A percentile compares a stretch with the other conserved stretches of the same genome.
These are phyloP conservation scores for Misgurnus anguillicaudatus DNA, from an alignment of 2,113 vertebrate genomes.

Conservation along the genomic window DNA sequence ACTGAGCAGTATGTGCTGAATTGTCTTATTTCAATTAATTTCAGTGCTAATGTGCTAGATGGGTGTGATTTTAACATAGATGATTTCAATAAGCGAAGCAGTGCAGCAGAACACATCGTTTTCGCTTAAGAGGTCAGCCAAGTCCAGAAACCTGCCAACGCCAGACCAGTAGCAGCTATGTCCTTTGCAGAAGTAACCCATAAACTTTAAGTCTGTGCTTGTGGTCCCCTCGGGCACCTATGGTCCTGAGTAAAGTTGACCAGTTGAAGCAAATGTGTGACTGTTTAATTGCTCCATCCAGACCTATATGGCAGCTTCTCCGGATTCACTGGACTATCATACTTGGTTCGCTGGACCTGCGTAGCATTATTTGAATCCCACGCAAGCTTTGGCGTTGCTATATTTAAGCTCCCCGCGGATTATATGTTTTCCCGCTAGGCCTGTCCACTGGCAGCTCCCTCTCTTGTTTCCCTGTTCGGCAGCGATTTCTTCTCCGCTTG, in stretches of 20 bases:
- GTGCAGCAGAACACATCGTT: constrained; percentile 63
- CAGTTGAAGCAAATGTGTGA: constrained; percentile 38
- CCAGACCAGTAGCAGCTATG: background rate
- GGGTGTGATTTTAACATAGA: constrained; percentile 63
- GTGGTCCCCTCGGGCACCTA: constrained; percentile 38
- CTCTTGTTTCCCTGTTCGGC: constrained; percentile 38
- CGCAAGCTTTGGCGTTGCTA: constrained; percentile 38
- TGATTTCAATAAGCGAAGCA: constrained; percentile 64
- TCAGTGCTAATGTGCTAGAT: constrained; percentile 62
- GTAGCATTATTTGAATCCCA: constrained; percentile 41
- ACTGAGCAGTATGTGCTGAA: constrained; percentile 61
- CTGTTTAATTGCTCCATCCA: constrained; percentile 44
- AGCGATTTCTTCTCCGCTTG: constrained; percentile 43
- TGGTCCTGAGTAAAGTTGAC: constrained; percentile 31
- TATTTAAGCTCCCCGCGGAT: constrained; percentile 48
- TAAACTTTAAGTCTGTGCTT: constrained; percentile 40
- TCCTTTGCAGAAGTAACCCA: constrained; percentile 23
- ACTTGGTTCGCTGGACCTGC: constrained; percentile 30
- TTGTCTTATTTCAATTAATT: constrained; percentile 71
- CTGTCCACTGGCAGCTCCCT: constrained; percentile 38
- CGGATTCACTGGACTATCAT: constrained; percentile 14
- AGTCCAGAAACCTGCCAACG: background rate
- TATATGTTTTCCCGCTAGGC: constrained; percentile 38
- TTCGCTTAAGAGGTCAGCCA: constrained; percentile 49
- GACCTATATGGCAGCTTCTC: constrained; percentile 34